A percentile compares a stretch with the other conserved stretches of the same genome.
Conservation (phyloP, 2,113 vertebrate species). For the Xiphophorus hellerii region DNA sequence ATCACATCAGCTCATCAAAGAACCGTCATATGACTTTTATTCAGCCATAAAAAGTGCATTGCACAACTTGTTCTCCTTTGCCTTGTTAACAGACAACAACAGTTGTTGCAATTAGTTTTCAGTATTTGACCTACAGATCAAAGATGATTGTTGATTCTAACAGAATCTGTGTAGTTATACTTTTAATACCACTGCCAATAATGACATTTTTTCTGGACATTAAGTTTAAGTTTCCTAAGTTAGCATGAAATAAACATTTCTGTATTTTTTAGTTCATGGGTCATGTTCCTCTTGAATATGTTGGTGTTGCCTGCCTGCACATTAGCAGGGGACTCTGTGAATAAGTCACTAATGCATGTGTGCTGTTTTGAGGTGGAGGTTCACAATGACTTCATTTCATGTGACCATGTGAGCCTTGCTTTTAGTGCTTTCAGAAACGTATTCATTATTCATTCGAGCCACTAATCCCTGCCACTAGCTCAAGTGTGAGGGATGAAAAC, state of each 20-base stretch:
- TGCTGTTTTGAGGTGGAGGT: not conserved
- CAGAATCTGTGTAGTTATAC: no score
- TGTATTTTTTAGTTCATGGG: not conserved
- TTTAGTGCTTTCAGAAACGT: slow-evolving; percentile 11
- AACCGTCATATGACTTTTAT: not conserved
- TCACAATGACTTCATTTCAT: slow-evolving; percentile 5
- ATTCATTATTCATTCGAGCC: slow-evolving; percentile 21
- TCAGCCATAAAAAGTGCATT: not conserved
- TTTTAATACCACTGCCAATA: no score
- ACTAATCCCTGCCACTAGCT: not conserved
- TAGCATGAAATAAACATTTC: not conserved
- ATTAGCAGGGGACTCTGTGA: not conserved
- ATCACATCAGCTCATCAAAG: not conserved
- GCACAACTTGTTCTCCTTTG: not conserved
- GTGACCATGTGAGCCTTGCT: not conserved
- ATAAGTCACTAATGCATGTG: not conserved
- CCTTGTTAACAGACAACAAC: no score
- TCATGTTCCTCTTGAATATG: not conserved
- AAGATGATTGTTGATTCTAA: no score
- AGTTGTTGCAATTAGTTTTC: no score
- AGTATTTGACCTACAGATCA: no score
- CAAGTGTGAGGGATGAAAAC: not conserved
- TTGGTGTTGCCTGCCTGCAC: not conserved
- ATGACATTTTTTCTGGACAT: no score
- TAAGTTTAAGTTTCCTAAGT: no score